Percentiles rank a stretch among this genome's conserved stretches.
phyloP scores from a whole-genome alignment of 2,888 invertebrate species.

The Phengaris arion region DNA sequence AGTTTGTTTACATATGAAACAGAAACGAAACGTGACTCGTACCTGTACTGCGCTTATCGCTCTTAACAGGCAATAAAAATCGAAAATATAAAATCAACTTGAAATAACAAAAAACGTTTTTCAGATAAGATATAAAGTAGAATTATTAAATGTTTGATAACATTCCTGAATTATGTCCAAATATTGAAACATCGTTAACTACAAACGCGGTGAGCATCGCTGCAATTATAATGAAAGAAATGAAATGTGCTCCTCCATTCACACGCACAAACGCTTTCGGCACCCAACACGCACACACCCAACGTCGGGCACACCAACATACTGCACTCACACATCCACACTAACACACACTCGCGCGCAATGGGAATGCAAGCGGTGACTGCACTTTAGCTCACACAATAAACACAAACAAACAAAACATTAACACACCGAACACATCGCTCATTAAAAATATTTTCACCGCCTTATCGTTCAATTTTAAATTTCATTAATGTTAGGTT shows the following conservation, averaged over 20 bases:
- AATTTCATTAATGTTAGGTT: slow-evolving; percentile 25
- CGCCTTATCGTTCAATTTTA: slow-evolving; percentile 33
- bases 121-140: neutral
- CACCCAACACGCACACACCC: slow-evolving; percentile 63
- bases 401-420: slow-evolving; percentile 79
- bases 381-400: slow-evolving; percentile 77
- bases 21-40: slow-evolving; percentile 74
- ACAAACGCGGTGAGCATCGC: slow-evolving; percentile 66
- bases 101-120: slow-evolving; percentile 41
- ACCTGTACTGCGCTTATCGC: slow-evolving; percentile 69
- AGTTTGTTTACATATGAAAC: slow-evolving; percentile 76
- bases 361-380: slow-evolving; percentile 78
- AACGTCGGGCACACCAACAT: slow-evolving; percentile 50
- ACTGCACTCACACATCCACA: slow-evolving; percentile 37
- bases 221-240: slow-evolving; percentile 74
- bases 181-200: slow-evolving; percentile 54
- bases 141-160: neutral
- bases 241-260: slow-evolving; percentile 78
- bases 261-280: slow-evolving; percentile 76
- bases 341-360: slow-evolving; percentile 54
- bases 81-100: slow-evolving; percentile 58
- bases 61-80: slow-evolving; percentile 70
- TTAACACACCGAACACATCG: slow-evolving; percentile 61
- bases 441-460: slow-evolving; percentile 44
- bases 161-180: slow-evolving; percentile 5